Conservation (phyloP, 2,113 vertebrate genomes). For the Hylia prasina region DNA sequence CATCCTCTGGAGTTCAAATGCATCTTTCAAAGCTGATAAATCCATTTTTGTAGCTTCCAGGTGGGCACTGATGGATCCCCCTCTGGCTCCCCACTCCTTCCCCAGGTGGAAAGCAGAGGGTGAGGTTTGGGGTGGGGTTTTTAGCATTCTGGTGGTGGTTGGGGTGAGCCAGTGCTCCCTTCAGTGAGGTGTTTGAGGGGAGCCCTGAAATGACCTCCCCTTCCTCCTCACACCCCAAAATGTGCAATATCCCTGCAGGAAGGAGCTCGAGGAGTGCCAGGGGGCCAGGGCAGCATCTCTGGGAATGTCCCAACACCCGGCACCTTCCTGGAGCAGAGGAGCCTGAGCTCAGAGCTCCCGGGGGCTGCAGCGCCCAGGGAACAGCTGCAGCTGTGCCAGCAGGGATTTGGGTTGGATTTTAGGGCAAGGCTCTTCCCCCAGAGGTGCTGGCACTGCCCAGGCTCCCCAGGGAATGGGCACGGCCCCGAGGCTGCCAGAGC, state of each 20-base stretch:
- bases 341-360: neutral
- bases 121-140: neutral
- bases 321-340: neutral
- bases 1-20: neutral
- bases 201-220: neutral
- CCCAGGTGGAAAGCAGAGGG: neutral
- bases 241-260: neutral
- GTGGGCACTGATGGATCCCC: neutral
- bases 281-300: neutral
- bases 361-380: neutral
- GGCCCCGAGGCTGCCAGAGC: neutral
- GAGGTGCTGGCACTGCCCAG: neutral
- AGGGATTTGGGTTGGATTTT: neutral
- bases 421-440: neutral
- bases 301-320: neutral
- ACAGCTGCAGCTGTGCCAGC: accelerated
- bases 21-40: neutral
- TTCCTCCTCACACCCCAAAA: neutral
- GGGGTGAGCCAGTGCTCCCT: neutral
- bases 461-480: neutral
- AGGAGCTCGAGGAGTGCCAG: neutral
- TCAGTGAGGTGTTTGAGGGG: neutral
- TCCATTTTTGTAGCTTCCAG: neutral
- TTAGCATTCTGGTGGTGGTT: neutral
- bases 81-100: neutral